Evolutionary conservation across 2,797 vertebrate species (phyloP).

Genomic region (Epinephelus malabaricus): DNA sequence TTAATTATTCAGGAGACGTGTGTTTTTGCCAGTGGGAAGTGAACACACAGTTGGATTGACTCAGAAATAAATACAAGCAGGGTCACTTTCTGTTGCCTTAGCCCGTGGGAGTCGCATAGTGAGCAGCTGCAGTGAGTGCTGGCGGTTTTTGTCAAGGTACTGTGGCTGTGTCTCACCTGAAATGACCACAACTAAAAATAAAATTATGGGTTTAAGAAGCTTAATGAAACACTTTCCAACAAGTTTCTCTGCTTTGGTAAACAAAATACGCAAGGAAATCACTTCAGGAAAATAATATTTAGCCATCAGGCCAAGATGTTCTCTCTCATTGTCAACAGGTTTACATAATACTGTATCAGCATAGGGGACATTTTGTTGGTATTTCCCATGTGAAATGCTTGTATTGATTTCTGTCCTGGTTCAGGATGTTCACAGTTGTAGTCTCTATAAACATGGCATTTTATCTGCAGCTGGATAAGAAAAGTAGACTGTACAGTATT

Average conservation of each 20-base stretch:
- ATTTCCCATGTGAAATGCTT: neutral
- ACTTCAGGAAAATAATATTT: neutral
- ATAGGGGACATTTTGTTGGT: neutral
- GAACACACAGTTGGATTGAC: slow-evolving; percentile 39
- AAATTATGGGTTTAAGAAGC: neutral
- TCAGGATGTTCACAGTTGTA: neutral
- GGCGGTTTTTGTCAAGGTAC: slow-evolving; percentile 16
- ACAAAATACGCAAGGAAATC: neutral
- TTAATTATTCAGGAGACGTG: slow-evolving; percentile 64
- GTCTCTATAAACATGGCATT: slow-evolving; percentile 10
- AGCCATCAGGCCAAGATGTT: neutral
- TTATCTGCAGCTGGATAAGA: neutral
- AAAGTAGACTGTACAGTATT: neutral
- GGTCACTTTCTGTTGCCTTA: slow-evolving; percentile 39
- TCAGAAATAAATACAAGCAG: slow-evolving; percentile 42
- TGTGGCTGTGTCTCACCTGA: slow-evolving; percentile 23
- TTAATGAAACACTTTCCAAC: neutral
- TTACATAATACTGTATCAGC: neutral
- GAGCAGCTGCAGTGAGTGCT: slow-evolving; percentile 7
- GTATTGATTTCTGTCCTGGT: neutral
- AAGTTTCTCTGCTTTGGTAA: neutral
- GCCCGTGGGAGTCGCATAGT: slow-evolving; percentile 20
- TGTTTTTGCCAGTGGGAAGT: slow-evolving; percentile 39
- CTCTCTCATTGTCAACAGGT: neutral
- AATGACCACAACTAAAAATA: slow-evolving; percentile 8